Evolutionary conservation across 2,888 invertebrate species (phyloP), one percentile per base, ranked within the genome.

Genomic region (Strigamia maritima): DNA sequence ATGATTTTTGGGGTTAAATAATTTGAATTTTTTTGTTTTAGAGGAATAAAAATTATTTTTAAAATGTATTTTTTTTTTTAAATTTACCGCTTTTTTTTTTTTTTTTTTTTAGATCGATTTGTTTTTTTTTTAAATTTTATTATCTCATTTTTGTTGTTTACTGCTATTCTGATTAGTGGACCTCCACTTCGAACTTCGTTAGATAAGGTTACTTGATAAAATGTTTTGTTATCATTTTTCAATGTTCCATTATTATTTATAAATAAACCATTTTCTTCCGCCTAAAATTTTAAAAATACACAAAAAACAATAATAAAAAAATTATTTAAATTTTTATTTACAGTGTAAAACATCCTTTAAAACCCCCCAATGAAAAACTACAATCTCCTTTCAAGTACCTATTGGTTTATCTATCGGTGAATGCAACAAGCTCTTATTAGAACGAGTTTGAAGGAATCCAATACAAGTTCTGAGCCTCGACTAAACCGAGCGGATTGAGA

Each of bases 391-490:
- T 74, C 22, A 74, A 74, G 26, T 16, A 74, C 74, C n/a, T 74
- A 31, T 31, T 31, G 31, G 31, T 74, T 74, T 74, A 31, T 74
- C 31, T 74, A 31, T 74, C 31, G 28, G 74, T 31, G 31, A 74
- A 74, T 74, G 28, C 28, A 31, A 74, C 74, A 74, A 74, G 31
- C 31, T 74, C 74, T 31, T 74, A 31, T 74, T 74, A 74, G 31
- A 74, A 74, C 28, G 74, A 31, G 31, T 31, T 74, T 31, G 74
- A 22, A 26, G n/a, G 35, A 76, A 76, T 76, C 76, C 76, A 38
- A 76, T 76, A 31, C 76, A 28, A 49, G 49, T 49, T 49, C 49
- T 49, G 31, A 76, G 76, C 31, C 76, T 31, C 76, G 38, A 40
- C 31, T 76, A 76, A 76, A 38, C 12, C 49, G 76, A 10, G 76